Evolutionary conservation across 1,140 invertebrate species (phyloP).

Genomic region (Vanessa atalanta): DNA sequence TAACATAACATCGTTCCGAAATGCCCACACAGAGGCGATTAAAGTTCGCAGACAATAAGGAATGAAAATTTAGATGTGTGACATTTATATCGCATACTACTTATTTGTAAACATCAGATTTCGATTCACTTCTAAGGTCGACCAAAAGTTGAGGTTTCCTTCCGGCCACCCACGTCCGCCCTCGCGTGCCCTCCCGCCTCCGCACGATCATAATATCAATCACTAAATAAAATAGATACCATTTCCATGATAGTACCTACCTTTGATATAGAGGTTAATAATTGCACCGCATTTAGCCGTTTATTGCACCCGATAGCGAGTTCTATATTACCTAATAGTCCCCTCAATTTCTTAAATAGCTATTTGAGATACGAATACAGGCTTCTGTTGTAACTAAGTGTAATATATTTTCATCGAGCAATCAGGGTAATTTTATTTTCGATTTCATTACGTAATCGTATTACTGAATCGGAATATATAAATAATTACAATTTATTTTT

Average conservation of each 20-base stretch:
- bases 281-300: conserved; percentile 38
- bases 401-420: conserved; percentile 3
- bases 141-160: conserved; percentile 65
- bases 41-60: not conserved
- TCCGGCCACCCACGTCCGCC: conserved; percentile 70
- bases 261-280: conserved; percentile 45
- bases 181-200: conserved; percentile 52
- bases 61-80: not conserved
- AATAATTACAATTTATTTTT: not conserved
- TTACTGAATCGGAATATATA: not conserved
- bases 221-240: conserved; percentile 59
- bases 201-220: conserved; percentile 61
- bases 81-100: conserved; percentile 9
- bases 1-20: not conserved
- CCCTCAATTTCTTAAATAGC: conserved; percentile 22
- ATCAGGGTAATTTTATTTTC: conserved; percentile 7
- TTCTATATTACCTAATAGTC: conserved; percentile 23
- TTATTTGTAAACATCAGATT: conserved; percentile 19
- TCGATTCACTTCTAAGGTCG: conserved; percentile 38
- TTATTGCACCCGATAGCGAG: conserved; percentile 33
- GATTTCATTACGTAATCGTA: not conserved
- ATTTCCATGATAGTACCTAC: conserved; percentile 56
- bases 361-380: conserved; percentile 17
- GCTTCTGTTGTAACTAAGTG: conserved; percentile 12
- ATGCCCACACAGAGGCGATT: not conserved